Evolutionary conservation across 1,140 invertebrate genomes (phyloP), one percentile per base, ranked within the genome.

Genomic region (Lordiphosa stackelbergi): DNA sequence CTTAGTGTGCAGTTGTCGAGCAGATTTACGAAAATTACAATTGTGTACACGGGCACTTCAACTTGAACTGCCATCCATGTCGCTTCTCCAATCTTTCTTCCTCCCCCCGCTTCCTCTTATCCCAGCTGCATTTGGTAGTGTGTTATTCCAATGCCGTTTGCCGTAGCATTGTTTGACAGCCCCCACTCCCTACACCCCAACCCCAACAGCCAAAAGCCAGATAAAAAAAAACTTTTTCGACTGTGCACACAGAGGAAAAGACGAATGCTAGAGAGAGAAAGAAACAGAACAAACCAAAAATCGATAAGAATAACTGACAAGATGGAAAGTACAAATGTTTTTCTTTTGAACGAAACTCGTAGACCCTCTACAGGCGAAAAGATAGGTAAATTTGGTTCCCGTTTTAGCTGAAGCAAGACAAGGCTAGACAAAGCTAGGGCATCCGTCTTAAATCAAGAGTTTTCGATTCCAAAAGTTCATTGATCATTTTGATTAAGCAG

Each of bases 1-100:
- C 35, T 31, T 16, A 10, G 19, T 53, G 45, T 56, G 48, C 37
- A 58, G 57, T 62, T 62, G 40, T 69, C 55, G 49, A 61, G 61
- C 58, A 74, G 75, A 81, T 81, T 79, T 71, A 59, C 61, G 66
- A 68, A 78, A 78, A 81, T 81, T 78, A 81, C 75, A 70, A 74
- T 69, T 81, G 62, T 81, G 66, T 79, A 75, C 72, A 75, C 57
- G 68, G 46, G 53, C 54, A 75, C 75, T 79, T 79, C 77, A 79
- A 70, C 71, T 68, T 75, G 77, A 79, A 79, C 63, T 81, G 71
- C 28, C 28, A 31, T 31, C 28, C 28, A 31, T 31, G 28, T 57
- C 74, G 64, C 58, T 53, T 46, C 40, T 51, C 34, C 55, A 49
- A 41, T 24, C 22, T 6, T 24, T 5, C 22, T 4, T 22, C 22